Evolutionary conservation across 1,140 invertebrate species (phyloP).

Genomic region (Lasioglossum baleicum): DNA sequence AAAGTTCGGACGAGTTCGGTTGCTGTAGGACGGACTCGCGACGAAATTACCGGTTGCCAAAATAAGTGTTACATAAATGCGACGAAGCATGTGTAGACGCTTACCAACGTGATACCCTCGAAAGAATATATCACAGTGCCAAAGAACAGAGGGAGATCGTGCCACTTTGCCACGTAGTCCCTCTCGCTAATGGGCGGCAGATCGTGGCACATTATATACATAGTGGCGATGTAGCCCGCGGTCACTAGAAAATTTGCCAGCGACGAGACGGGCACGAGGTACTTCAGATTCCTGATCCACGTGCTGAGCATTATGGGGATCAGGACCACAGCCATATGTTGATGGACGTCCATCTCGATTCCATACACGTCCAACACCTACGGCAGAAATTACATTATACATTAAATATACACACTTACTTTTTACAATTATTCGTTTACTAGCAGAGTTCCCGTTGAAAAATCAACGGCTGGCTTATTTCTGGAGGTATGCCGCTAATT

Average conservation of each 20-base stretch:
- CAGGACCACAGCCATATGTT: slow-evolving; percentile 86
- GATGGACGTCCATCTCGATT: slow-evolving; percentile 81
- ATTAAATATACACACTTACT: too few relatives aligned
- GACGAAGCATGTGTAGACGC: slow-evolving; percentile 33
- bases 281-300: slow-evolving; percentile 89
- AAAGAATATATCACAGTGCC: slow-evolving; percentile 90
- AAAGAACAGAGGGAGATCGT: slow-evolving; percentile 86
- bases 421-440: too few relatives aligned
- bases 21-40: background rate
- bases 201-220: slow-evolving; percentile 86
- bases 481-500: too few relatives aligned
- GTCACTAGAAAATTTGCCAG: slow-evolving; percentile 87
- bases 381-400: background rate
- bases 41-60: slow-evolving; percentile 5
- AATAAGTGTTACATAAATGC: slow-evolving; percentile 38
- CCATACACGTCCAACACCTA: slow-evolving; percentile 85
- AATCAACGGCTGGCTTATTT: too few relatives aligned
- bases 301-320: slow-evolving; percentile 87
- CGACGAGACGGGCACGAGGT: slow-evolving; percentile 85
- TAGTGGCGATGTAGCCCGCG: slow-evolving; percentile 83
- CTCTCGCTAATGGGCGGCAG: slow-evolving; percentile 83
- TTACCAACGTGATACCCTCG: slow-evolving; percentile 89
- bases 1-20: background rate
- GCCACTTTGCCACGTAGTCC: slow-evolving; percentile 81
- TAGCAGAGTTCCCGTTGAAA: too few relatives aligned